Base-by-base conservation (phyloP, 2,888 invertebrate species). In the Tortricodes alternella region DNA sequence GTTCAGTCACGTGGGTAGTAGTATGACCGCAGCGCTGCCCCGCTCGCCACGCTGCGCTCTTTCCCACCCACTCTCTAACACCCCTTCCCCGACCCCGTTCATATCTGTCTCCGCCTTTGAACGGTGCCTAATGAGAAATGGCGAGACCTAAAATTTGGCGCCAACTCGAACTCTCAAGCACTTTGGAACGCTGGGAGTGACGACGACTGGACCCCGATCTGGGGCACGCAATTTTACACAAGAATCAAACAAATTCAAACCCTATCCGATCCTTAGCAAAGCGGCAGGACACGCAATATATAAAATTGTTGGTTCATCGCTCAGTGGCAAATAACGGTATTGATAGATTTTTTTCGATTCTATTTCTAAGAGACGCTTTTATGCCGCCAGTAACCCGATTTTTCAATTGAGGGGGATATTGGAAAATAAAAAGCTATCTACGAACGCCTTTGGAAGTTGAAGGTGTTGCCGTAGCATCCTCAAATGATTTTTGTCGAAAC, bases 141-240 rank as follows among this genome's bases (percentile, higher is more conserved):
- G 83, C 78, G 83, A 78, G 79, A 86, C 78, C 86, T 85, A 83
- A 89, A 89, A 89, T 89, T 88, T 82, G 83, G 87, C 84, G 85
- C 88, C 87, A 87, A 85, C 86, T 89, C 88, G 80, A 87, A 87
- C 84, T 83, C 77, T 78, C 72, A 77, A 87, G 83, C 80, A 77
- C 79, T 74, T 78, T 83, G 75, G 73, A 80, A 67, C 61, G 66
- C 68, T 63, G 66, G 78, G 76, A 68, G 70, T 69, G n/a, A n/a
- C 67, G 70, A 64, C 70, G 68, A 66, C 62, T 70, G 71, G 70
- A 61, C 63, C 61, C 59, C 53, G 62, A 67, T 67, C 58, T 67
- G 61, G 64, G 68, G 52, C 72, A 64, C 52, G 57, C 48, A 48
- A 61, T 9, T 11, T 48, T 23, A 39, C 23, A 39, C 13, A 18